phyloP scores from a whole-genome alignment of 2,797 vertebrate species.

The Danionella dracula region DNA sequence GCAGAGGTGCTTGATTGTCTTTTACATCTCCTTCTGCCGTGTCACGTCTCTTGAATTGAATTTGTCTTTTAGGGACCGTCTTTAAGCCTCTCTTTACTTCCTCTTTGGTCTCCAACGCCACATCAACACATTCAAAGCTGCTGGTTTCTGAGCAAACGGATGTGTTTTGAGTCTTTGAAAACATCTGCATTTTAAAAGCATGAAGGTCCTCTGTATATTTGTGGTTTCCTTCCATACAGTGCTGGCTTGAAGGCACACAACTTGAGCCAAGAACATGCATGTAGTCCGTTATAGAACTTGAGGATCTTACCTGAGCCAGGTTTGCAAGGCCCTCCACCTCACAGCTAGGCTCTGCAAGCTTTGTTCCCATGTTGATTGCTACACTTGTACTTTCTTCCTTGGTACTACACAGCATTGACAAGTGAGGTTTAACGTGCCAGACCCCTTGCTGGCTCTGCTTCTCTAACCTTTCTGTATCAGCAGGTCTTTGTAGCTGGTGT shows the following conservation, averaged over 20 bases:
- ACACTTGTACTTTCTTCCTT: constrained; percentile 33
- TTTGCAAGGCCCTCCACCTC: constrained; percentile 58
- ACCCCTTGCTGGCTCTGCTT: constrained; percentile 37
- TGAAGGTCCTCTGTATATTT: constrained; percentile 63
- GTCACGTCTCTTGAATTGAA: constrained; percentile 76
- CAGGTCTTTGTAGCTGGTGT: constrained; percentile 38
- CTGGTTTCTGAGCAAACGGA: constrained; percentile 54
- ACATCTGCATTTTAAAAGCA: constrained; percentile 54
- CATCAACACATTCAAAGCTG: constrained; percentile 72
- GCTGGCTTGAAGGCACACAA: constrained; percentile 41
- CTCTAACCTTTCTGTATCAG: constrained; percentile 29
- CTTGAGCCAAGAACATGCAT: constrained; percentile 65
- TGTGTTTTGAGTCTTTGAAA: constrained; percentile 44
- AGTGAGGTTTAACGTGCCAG: constrained; percentile 34
- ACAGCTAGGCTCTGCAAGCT: constrained; percentile 59
- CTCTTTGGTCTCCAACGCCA: constrained; percentile 67
- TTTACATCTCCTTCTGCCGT: constrained; percentile 47
- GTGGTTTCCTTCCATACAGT: constrained; percentile 53
- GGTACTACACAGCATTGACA: constrained; percentile 20
- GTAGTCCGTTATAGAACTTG: constrained; percentile 49
- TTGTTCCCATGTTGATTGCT: constrained; percentile 51
- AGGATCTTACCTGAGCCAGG: constrained; percentile 55
- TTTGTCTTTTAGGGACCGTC: constrained; percentile 85
- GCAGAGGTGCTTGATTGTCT: constrained; percentile 44
- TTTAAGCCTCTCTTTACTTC: constrained; percentile 60